Base-by-base conservation (phyloP, 1,140 invertebrate genomes). In the Pseudomyrmex pallidus region DNA sequence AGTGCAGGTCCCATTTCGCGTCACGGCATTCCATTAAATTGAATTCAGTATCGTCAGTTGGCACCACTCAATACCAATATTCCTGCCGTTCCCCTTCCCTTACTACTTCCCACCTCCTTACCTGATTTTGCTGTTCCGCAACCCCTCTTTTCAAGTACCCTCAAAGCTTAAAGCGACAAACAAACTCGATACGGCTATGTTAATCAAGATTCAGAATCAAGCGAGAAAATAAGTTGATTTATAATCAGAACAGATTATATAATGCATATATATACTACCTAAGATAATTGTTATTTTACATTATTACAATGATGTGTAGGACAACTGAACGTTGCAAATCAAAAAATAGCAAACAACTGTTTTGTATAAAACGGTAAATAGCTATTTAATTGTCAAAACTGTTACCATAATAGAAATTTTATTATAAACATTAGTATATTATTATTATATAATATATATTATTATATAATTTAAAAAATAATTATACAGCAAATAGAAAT, bases 11-110 rank as follows among this genome's bases (percentile, higher is more conserved):
- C 88, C 74, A 89, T 90, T 92, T 91, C 90, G 90, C 88, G 89
- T 91, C 90, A 88, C 86, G 82, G 90, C 87, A 87, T 91, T 89
- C 87, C 90, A 90, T 89, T 89, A 87, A 90, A 93, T 93, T 92
- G 82, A 91, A 92, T 92, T 91, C 90, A 85, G 85, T 87, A 92
- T 91, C 84, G 86, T 87, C 80, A 85, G 73, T 85, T 82, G 85
- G 84, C 80, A 87, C 84, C 88, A 89, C 86, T 91, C 91, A 90
- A 90, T 91, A 91, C 82, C 88, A 89, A 91, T 92, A 92, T 87
- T 78, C 90, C 89, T 82, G 82, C 82, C 87, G 87, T 87, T 44
- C 84, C 64, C 84, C 77, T 83, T 66, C 72, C 80, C 62, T 68
- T 64, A 72, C 78, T 77, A 22, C 68, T 66, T 78, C 35, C 74